Evolutionary conservation across 2,888 invertebrate genomes (phyloP).

Genomic region (Rhagonycha fulva): DNA sequence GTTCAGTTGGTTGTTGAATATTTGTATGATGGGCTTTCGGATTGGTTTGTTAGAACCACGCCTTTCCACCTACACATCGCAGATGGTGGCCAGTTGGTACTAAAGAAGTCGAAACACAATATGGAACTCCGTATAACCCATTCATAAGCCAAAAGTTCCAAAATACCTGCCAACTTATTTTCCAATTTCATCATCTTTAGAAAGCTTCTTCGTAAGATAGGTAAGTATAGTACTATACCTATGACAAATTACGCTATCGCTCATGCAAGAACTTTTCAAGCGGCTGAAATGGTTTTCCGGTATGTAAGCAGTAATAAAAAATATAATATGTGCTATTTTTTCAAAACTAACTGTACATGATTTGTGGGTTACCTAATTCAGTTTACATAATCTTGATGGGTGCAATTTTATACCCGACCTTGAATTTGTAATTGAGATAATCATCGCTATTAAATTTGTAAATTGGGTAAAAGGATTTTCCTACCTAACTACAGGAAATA

Average conservation of each 20-base stretch:
- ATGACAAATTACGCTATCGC: neutral
- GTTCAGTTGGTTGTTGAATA: constrained; percentile 3
- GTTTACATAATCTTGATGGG: neutral
- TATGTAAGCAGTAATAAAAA: neutral
- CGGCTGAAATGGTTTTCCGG: neutral
- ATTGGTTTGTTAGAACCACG: constrained; percentile 46
- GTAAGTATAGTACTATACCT: neutral
- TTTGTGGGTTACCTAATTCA: neutral
- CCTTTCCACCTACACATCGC: constrained; percentile 45
- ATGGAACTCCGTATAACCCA: neutral
- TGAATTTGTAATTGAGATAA: neutral
- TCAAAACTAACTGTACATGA: neutral
- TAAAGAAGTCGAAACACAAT: neutral
- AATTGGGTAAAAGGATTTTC: neutral
- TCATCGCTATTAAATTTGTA: neutral
- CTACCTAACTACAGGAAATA: neutral
- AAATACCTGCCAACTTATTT: neutral
- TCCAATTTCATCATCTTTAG: neutral
- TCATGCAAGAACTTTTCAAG: neutral
- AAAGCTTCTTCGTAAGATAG: neutral
- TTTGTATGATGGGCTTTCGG: constrained; percentile 29
- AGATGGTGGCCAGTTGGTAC: constrained; percentile 35
- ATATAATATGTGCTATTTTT: neutral
- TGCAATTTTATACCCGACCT: neutral
- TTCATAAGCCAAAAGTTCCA: neutral